phyloP scores from a whole-genome alignment of 2,113 vertebrate species.

The Papio anubis region DNA sequence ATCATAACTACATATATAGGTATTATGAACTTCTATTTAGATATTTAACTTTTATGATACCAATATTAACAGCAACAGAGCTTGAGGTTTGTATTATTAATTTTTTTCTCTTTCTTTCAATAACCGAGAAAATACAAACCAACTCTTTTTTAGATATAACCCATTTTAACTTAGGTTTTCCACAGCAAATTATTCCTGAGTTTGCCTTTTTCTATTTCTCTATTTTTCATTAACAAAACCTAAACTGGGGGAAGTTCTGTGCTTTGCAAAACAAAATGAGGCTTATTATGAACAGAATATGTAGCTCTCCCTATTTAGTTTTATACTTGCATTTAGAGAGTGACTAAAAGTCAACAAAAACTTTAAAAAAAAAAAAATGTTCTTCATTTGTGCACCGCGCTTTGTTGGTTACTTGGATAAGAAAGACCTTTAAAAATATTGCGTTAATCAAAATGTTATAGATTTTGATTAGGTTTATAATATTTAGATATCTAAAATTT shows the following conservation, averaged over 20 bases:
- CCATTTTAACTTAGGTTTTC: conserved; percentile 29
- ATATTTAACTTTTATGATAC: conserved; percentile 30
- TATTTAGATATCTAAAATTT: background rate
- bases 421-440: background rate
- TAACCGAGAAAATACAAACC: conserved; percentile 33
- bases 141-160: background rate
- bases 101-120: background rate
- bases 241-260: background rate
- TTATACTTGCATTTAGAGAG: conserved; percentile 23
- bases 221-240: background rate
- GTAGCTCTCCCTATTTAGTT: background rate
- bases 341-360: conserved; percentile 10
- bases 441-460: no score
- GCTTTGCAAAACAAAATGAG: background rate
- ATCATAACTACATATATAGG: background rate
- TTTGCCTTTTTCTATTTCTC: background rate
- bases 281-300: background rate
- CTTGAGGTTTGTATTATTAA: background rate
- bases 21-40: conserved; percentile 25
- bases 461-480: background rate
- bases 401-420: background rate
- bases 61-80: background rate
- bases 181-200: background rate
- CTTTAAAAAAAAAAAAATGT: background rate
- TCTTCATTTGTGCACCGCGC: background rate